Evolutionary conservation across 2,113 vertebrate species (phyloP).

Genomic region (Colinus virginianus): DNA sequence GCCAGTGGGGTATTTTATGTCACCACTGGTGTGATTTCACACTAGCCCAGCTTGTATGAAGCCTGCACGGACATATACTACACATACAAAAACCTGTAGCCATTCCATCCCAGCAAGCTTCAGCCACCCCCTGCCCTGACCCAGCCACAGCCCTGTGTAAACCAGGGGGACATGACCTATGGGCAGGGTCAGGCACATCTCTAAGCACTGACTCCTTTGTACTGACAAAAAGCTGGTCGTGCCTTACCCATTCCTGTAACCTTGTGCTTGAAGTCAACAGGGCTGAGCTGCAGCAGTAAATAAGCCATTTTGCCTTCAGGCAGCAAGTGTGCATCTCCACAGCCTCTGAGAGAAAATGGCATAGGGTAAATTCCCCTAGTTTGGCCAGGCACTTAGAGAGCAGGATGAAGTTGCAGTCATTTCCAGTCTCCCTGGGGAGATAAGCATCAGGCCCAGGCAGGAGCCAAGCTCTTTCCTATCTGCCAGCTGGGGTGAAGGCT

Average conservation of each 20-base stretch:
- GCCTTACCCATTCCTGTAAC: background rate
- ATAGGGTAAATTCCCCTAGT: background rate
- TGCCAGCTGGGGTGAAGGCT: background rate
- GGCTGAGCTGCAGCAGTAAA: background rate
- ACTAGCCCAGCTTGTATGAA: fast-evolving
- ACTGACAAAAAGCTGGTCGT: background rate
- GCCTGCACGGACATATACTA: fast-evolving
- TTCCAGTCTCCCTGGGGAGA: background rate
- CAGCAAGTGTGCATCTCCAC: background rate
- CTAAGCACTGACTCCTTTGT: background rate
- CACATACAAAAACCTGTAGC: background rate
- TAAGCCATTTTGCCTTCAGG: background rate
- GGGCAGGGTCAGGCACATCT: background rate
- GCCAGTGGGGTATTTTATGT: background rate
- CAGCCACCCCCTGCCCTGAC: background rate
- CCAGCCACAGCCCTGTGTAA: background rate
- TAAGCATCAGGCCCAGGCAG: background rate
- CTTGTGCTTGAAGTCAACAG: background rate
- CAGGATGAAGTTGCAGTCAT: background rate
- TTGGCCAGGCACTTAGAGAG: background rate
- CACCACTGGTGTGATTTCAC: background rate
- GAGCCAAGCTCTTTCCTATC: background rate
- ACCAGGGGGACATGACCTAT: background rate
- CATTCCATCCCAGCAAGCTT: background rate
- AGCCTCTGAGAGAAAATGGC: background rate